phyloP scores from a whole-genome alignment of 1,140 invertebrate species.

The Scaptomyza hsui region DNA sequence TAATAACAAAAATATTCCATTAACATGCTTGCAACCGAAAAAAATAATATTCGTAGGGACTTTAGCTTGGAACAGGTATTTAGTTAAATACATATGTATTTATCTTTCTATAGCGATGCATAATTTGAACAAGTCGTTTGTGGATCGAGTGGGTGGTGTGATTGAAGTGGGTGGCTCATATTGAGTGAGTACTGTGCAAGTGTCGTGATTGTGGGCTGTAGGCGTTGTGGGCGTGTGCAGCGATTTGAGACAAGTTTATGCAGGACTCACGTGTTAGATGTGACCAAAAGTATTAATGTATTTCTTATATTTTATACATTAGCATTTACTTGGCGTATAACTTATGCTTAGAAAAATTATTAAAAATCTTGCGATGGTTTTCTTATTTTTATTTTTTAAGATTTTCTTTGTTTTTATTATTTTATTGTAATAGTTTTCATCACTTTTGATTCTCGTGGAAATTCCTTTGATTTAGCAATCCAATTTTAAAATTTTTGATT shows the following conservation, averaged over 20 bases:
- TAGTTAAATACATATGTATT: conserved; percentile 7
- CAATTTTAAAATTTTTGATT: conserved; percentile 59
- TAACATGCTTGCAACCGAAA: conserved; percentile 53
- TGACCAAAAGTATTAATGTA: conserved; percentile 69
- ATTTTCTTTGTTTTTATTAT: conserved; percentile 42
- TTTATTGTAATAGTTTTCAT: conserved; percentile 57
- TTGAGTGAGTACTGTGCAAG: conserved; percentile 52
- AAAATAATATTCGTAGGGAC: conserved; percentile 1
- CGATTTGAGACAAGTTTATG: conserved; percentile 75
- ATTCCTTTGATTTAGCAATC: conserved; percentile 61
- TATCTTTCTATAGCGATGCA: conserved; percentile 21
- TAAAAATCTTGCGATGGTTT: conserved; percentile 59
- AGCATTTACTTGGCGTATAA: conserved; percentile 44
- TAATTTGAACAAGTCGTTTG: conserved; percentile 9
- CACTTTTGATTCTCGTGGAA: conserved; percentile 70
- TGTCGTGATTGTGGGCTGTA: conserved; percentile 59
- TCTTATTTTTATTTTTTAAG: conserved; percentile 32
- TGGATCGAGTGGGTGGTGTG: conserved; percentile 4
- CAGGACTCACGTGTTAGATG: conserved; percentile 78
- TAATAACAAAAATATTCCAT: conserved; percentile 22
- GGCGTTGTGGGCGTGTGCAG: conserved; percentile 56
- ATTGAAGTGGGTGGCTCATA: not conserved
- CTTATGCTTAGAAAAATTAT: conserved; percentile 63
- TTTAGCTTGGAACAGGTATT: conserved; percentile 9
- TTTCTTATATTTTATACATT: conserved; percentile 50